Base-by-base conservation (phyloP, 2,888 invertebrate genomes). In the Eucera pruinosa region DNA sequence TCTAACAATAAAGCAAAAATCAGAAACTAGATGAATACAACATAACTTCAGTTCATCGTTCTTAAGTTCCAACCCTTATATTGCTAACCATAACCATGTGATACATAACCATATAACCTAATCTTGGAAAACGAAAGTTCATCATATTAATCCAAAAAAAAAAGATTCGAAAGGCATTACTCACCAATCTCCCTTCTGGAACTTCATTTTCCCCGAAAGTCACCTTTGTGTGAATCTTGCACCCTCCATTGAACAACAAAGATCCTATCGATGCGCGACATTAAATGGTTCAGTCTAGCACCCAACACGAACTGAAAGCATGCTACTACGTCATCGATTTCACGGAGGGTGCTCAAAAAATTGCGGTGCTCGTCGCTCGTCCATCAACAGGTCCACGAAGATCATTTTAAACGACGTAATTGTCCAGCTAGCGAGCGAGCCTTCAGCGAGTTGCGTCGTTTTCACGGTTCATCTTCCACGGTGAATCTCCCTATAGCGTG, bases 391-490 rank as follows among this genome's bases (percentile, higher is more conserved):
- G 50, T 45, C 61, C 52, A 54, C 57, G 60, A 55, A 71, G 70
- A 67, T 76, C 78, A 66, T 72, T 86, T 82, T 80, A 83, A 85
- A 81, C 83, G 85, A 67, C 64, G 68, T 83, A 81, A 86, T 84
- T 76, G 84, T 69, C 15, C 36, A 25, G 18, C 43, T 43, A 43
- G 15, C 27, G 52, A 36, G 54, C 15, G 9, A 11, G 5, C 15
- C 45, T 30, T 20, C 27, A 81, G 81, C 73, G 81, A 85, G 81
- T 84, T 80, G 79, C 77, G 73, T 66, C 62, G 47, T 79, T 85
- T 85, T 86, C 84, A 86, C 71, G 86, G 82, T 85, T 73, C 69
- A 84, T 84, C 82, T 74, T 84, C 60, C 77, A 67, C 78, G 76
- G 64, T 72, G 77, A 76, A 84, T 84, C 71, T 39, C 47, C 41